Conservation (phyloP, 2,888 invertebrate genomes). For the Epinotia bilunana region DNA sequence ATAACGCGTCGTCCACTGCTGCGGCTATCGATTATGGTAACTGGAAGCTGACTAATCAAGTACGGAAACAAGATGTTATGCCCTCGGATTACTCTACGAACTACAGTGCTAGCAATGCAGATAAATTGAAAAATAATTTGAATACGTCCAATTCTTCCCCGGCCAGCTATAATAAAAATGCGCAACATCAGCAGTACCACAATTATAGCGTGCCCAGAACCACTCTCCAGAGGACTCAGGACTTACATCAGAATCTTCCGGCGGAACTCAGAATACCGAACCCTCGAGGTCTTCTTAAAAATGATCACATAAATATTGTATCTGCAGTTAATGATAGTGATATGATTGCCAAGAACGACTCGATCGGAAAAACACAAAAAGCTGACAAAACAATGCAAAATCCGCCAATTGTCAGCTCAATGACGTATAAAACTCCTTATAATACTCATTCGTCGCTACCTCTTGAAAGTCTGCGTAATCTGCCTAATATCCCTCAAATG, state of each 20-base stretch:
- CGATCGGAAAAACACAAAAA: conserved; percentile 68
- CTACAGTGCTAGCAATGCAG: conserved; percentile 63
- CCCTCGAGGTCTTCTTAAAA: conserved; percentile 69
- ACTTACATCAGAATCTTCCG: conserved; percentile 68
- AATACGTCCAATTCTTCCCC: conserved; percentile 58
- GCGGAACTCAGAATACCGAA: conserved; percentile 77
- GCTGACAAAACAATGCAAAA: conserved; percentile 71
- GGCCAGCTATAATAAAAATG: conserved; percentile 71
- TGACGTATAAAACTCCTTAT: conserved; percentile 75
- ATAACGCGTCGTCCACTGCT: conserved; percentile 59
- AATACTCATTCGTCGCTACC: conserved; percentile 71
- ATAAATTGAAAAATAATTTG: conserved; percentile 68
- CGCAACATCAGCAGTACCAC: conserved; percentile 71
- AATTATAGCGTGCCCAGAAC: conserved; percentile 67
- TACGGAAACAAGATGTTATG: conserved; percentile 70
- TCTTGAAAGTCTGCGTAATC: conserved; percentile 82
- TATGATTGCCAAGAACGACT: conserved; percentile 63
- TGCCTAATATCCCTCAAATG: conserved; percentile 85
- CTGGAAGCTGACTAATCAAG: conserved; percentile 73
- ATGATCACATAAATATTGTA: conserved; percentile 62
- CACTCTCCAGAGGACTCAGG: conserved; percentile 65
- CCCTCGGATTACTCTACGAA: conserved; percentile 73
- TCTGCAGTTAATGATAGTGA: conserved; percentile 62
- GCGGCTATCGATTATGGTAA: conserved; percentile 73
- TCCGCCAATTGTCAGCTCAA: conserved; percentile 70